Percentiles rank a stretch among this genome's conserved stretches.
Conservation (phyloP, 2,888 invertebrate genomes). For the Oxyscelio sp. region DNA sequence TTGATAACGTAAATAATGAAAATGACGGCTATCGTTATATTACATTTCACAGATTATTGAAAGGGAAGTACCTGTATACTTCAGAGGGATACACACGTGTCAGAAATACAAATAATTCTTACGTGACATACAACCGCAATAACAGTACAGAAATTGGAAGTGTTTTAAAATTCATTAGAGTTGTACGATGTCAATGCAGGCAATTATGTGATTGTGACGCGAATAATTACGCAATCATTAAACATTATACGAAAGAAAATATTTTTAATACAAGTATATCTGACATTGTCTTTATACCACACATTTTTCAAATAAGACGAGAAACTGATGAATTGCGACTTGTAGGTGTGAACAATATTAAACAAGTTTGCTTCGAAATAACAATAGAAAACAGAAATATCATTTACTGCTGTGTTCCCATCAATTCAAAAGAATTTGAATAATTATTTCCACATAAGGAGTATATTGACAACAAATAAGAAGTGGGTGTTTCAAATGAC, state of each 20-base stretch:
- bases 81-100: conserved; percentile 35
- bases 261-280: no score
- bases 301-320: no score
- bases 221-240: conserved; percentile 18
- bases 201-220: conserved; percentile 40
- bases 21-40: background rate
- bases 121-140: conserved; percentile 25
- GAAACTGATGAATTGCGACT: no score
- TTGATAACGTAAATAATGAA: background rate
- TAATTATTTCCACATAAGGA: no score
- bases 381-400: no score
- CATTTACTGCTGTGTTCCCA: no score
- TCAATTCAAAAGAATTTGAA: no score
- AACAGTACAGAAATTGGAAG: conserved; percentile 37
- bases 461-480: no score
- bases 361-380: no score
- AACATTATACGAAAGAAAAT: conserved; percentile 13
- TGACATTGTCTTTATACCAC: no score
- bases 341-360: no score
- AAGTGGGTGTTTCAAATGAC: no score
- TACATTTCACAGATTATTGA: conserved; percentile 40
- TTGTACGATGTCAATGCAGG: conserved; percentile 41
- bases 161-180: conserved; percentile 38
- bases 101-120: conserved; percentile 41
- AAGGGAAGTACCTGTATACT: conserved; percentile 44